Evolutionary conservation across 1,140 invertebrate genomes (phyloP).

Genomic region (Pemphigus obesinymphae): DNA sequence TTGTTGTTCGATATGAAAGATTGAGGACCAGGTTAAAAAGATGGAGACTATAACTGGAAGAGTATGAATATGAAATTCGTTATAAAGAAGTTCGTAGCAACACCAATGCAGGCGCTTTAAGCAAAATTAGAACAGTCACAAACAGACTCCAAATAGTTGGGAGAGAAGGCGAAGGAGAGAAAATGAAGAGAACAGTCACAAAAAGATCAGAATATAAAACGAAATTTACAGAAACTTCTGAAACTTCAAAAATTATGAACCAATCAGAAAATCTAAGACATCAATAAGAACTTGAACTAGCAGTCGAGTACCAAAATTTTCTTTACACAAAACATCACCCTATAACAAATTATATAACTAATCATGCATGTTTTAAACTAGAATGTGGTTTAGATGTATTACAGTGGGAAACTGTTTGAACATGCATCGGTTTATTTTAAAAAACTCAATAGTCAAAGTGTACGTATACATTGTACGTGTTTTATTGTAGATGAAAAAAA

Average conservation of each 20-base stretch:
- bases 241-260: not conserved
- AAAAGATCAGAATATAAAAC: too few relatives aligned
- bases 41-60: too few relatives aligned
- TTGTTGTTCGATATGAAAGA: not conserved
- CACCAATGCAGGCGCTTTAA: conserved; percentile 45
- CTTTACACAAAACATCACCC: not conserved
- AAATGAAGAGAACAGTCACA: too few relatives aligned
- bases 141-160: too few relatives aligned
- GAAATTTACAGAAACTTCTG: too few relatives aligned
- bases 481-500: not conserved
- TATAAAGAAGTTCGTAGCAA: too few relatives aligned
- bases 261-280: not conserved
- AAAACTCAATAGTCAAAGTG: not conserved
- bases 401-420: not conserved
- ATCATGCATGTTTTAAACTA: too few relatives aligned
- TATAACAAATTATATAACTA: not conserved
- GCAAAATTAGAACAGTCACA: not conserved
- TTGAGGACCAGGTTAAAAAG: not conserved
- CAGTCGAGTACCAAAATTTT: too few relatives aligned
- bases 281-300: not conserved
- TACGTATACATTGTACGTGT: not conserved
- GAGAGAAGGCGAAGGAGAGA: too few relatives aligned
- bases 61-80: too few relatives aligned
- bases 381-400: conserved; percentile 1
- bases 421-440: too few relatives aligned